phyloP scores from a whole-genome alignment of 2,797 vertebrate species.

The Anisognathus igniventris region DNA sequence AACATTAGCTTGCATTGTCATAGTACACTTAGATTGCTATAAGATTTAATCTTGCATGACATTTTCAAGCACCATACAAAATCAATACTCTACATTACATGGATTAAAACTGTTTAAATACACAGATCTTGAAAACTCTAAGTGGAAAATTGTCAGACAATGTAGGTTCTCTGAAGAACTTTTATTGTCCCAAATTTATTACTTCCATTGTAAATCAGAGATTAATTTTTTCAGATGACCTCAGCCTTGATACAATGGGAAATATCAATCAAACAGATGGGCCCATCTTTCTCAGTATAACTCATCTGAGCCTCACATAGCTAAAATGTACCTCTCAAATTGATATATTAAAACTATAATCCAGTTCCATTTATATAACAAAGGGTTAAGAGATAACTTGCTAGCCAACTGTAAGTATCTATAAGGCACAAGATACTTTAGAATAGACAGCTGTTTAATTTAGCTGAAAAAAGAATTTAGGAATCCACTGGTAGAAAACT shows the following conservation, averaged over 20 bases:
- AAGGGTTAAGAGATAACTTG: slow-evolving; percentile 14
- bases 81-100: slow-evolving; percentile 63
- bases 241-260: slow-evolving; percentile 34
- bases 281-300: neutral
- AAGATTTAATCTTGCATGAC: slow-evolving; percentile 65
- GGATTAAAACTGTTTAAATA: slow-evolving; percentile 67
- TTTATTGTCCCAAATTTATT: slow-evolving; percentile 55
- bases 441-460: neutral
- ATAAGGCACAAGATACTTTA: neutral
- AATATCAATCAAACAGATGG: slow-evolving; percentile 41
- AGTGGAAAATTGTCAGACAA: slow-evolving; percentile 54
- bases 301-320: neutral
- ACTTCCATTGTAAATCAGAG: slow-evolving; percentile 50
- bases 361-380: neutral
- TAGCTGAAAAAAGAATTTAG: neutral
- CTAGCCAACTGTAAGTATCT: neutral
- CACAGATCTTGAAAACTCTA: slow-evolving; percentile 49
- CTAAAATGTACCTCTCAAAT: neutral
- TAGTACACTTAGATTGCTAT: slow-evolving; percentile 47
- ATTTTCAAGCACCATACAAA: slow-evolving; percentile 65
- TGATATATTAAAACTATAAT: neutral
- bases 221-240: slow-evolving; percentile 47
- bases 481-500: neutral
- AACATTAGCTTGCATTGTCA: slow-evolving; percentile 58
- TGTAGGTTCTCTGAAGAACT: slow-evolving; percentile 36